phyloP scores from a whole-genome alignment of 1,140 invertebrate genomes.

The Dryas iulia region DNA sequence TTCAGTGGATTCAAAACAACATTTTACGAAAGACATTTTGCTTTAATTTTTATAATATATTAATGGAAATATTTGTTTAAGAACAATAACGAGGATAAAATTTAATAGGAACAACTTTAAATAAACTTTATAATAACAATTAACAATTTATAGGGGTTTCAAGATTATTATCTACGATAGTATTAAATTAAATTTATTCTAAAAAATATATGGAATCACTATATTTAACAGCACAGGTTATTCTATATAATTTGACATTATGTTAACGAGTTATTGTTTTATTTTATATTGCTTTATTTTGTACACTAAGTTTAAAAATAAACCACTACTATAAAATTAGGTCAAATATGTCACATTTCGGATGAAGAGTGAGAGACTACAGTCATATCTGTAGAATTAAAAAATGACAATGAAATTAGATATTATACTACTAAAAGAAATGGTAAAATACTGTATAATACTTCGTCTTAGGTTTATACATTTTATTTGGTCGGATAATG shows the following conservation, averaged over 20 bases:
- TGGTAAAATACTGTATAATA: background rate
- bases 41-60: background rate
- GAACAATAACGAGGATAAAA: slow-evolving; percentile 29
- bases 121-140: slow-evolving; percentile 16
- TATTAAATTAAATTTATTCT: slow-evolving; percentile 22
- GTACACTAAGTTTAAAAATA: slow-evolving; percentile 35
- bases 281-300: slow-evolving; percentile 33
- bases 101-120: slow-evolving; percentile 18
- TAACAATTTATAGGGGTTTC: slow-evolving; percentile 1
- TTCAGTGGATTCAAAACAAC: slow-evolving; percentile 87
- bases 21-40: slow-evolving; percentile 87
- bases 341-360: slow-evolving; percentile 58
- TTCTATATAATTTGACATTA: background rate
- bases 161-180: slow-evolving; percentile 13
- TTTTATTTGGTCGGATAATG: slow-evolving; percentile 46
- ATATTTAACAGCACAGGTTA: background rate
- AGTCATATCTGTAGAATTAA: slow-evolving; percentile 9
- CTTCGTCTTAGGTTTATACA: background rate
- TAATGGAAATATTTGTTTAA: slow-evolving; percentile 3
- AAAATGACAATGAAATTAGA: slow-evolving; percentile 49
- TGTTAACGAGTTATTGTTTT: background rate
- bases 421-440: slow-evolving; percentile 32
- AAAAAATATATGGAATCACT: slow-evolving; percentile 19
- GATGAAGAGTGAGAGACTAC: slow-evolving; percentile 25
- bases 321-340: slow-evolving; percentile 41